Base-by-base conservation (phyloP, 2,888 invertebrate species). In the Cheilosia vulpina region DNA sequence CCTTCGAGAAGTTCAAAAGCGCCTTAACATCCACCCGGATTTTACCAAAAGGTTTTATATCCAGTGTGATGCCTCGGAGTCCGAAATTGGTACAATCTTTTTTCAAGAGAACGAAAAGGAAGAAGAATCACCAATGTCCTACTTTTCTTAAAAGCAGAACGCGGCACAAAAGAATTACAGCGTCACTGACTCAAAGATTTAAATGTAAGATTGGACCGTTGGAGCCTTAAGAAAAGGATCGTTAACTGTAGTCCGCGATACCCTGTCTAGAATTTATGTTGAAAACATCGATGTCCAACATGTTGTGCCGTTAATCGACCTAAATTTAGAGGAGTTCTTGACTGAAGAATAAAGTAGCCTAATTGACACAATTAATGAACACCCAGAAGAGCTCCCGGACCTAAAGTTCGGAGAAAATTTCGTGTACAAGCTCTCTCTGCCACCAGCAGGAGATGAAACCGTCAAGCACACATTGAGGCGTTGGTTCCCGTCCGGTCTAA, bases 191-290 rank as follows among this genome's bases (percentile, higher is more conserved):
- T 34, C 11, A 34, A 34, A 34, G 11, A 34, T 3, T 2, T 34
- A 2, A 34, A 11, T 11, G 11, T 11, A 2, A 34, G 34, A 11
- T 3, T 34, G 11, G 34, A 11, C 2, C 34, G 11, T 3, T 34
- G 34, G 34, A 34, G 2, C 11, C 34, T 34, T 3, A 34, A 77
- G 89, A 13, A 89, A 87, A 58, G 89, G 89, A 0, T 82, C 83
- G 0, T 19, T 47, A 47, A 31, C 11, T 1, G 11, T 34, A 11
- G 34, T 34, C 2, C 34, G 11, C 3, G 34, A 34, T 9, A 34
- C 34, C 0, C 3, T 34, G 34, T 34, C 34, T 1, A 9, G 34
- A 34, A 7, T 60, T 1, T 60, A 50, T 50, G 17, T 52, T 4
- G 62, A 78, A 1, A 47, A 50, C 2, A 11, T 57, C 13, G 66